Evolutionary conservation across 2,113 vertebrate genomes (phyloP), one percentile per base, ranked within the genome.

Genomic region (Leptosomus discolor): DNA sequence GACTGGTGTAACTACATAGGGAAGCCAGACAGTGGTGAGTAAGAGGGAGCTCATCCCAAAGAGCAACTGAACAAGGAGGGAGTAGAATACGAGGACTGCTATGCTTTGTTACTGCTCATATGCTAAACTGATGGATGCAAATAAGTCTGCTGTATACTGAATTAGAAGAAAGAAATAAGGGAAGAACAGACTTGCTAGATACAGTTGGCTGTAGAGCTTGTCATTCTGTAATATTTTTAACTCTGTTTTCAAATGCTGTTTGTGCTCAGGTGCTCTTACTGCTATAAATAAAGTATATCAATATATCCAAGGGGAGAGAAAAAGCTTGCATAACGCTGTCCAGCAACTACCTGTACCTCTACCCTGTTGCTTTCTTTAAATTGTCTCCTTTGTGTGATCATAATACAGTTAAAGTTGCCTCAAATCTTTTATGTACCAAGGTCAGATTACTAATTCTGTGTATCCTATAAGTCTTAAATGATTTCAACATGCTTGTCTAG

Each of bases 241-340:
- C 77, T 95, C 77, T 58, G 36, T 88, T 48, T 91, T 90, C 63
- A 95, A 85, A 88, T 85, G 53, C 57, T 90, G 20, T 85, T 91
- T 69, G 45, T 53, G 15, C n/a, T 83, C 9, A 57, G 45, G 60
- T 76, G 57, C 36, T 93, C 93, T 93, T 88, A 65, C 77, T 91
- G 15, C 70, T 73, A n/a, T 90, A 93, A 92, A 95, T 92, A 74
- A 70, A 77, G 15, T 54, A 37, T 50, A 87, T 75, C 3, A n/a
- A 0, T 76, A 88, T 94, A 90, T 91, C 57, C 48, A 61, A 27
- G 5, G 56, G 61, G 58, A 57, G 32, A 76, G 30, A 56, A 64
- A 87, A 76, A 75, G 29, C 73, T 69, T 95, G 74, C 34, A 37
- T 73, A 90, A 81, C 14, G 8, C 77, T 70, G 30, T 51, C 32